These are phyloP conservation scores for Jordanella pulchra DNA, from an alignment of 2,797 vertebrate species.

Conservation along the genomic window DNA sequence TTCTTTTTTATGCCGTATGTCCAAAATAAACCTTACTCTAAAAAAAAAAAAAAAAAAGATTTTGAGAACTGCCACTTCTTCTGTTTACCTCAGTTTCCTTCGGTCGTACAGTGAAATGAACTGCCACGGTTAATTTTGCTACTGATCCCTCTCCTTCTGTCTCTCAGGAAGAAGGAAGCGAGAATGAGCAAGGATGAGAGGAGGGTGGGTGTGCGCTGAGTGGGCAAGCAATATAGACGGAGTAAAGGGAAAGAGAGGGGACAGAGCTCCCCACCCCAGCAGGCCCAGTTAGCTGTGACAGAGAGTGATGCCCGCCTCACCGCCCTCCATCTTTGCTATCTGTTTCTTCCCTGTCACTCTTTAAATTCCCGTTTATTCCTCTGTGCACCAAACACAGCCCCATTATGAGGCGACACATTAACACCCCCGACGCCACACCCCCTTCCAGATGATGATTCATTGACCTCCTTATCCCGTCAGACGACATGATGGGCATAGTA, in stretches of 20 bases:
- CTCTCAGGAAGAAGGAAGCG: constrained; percentile 54
- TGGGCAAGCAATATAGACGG: constrained; percentile 17
- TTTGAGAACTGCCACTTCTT: constrained; percentile 25
- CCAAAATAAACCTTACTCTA: constrained; percentile 31
- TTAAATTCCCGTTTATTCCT: constrained; percentile 42
- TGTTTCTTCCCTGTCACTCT: constrained; percentile 61
- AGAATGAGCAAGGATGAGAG: constrained; percentile 58
- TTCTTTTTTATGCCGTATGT: background rate
- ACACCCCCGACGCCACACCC: constrained; percentile 8
- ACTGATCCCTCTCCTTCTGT: constrained; percentile 79
- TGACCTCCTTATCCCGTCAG: constrained; percentile 64
- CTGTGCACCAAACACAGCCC: constrained; percentile 13
- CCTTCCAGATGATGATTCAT: constrained; percentile 67
- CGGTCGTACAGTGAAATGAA: constrained; percentile 72
- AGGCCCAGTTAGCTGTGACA: constrained; percentile 65
- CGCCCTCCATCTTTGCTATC: constrained; percentile 52
- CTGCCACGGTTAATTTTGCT: constrained; percentile 78
- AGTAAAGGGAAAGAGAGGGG: constrained; percentile 41
- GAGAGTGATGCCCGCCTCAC: constrained; percentile 71
- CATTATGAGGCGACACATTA: constrained; percentile 36
- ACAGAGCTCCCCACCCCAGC: constrained; percentile 52
- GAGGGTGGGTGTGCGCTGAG: background rate
- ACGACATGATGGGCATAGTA: constrained; percentile 73
- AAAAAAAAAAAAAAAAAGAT: constrained; percentile 50
- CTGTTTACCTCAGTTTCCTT: constrained; percentile 54